Percentiles rank a stretch among this genome's conserved stretches.
Conservation (phyloP, 2,797 vertebrate species). For the Simalia tracyae region DNA sequence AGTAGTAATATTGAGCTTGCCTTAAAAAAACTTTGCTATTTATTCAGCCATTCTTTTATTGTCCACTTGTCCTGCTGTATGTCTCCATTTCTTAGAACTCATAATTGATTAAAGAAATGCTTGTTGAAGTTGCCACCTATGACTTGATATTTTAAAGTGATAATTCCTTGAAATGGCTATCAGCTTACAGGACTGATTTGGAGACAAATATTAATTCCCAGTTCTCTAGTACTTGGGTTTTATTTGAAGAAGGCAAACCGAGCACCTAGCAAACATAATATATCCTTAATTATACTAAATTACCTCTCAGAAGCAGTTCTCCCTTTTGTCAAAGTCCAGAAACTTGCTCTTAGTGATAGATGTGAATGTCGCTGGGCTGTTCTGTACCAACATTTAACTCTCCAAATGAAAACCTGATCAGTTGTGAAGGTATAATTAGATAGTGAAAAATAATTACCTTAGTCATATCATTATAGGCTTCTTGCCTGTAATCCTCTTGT, state of each 20-base stretch:
- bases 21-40: background rate
- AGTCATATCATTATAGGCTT: conserved; percentile 65
- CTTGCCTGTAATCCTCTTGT: conserved; percentile 66
- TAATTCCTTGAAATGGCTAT: conserved; percentile 36
- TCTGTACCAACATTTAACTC: conserved; percentile 59
- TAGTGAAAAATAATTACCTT: conserved; percentile 76
- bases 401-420: conserved; percentile 54
- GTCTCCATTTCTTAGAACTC: background rate
- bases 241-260: conserved; percentile 50
- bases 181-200: conserved; percentile 53
- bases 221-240: conserved; percentile 47
- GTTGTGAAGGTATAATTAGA: conserved; percentile 74
- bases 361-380: conserved; percentile 55
- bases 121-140: background rate
- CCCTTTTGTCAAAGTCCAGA: conserved; percentile 61
- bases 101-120: background rate
- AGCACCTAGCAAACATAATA: conserved; percentile 65
- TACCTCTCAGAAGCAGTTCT: conserved; percentile 62
- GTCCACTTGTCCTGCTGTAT: background rate
- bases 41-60: background rate
- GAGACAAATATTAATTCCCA: conserved; percentile 40
- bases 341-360: conserved; percentile 60
- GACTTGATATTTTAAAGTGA: background rate
- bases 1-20: background rate
- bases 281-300: conserved; percentile 63